Evolutionary conservation across 2,888 invertebrate species (phyloP).

Genomic region (Trissolcus japonicus): DNA sequence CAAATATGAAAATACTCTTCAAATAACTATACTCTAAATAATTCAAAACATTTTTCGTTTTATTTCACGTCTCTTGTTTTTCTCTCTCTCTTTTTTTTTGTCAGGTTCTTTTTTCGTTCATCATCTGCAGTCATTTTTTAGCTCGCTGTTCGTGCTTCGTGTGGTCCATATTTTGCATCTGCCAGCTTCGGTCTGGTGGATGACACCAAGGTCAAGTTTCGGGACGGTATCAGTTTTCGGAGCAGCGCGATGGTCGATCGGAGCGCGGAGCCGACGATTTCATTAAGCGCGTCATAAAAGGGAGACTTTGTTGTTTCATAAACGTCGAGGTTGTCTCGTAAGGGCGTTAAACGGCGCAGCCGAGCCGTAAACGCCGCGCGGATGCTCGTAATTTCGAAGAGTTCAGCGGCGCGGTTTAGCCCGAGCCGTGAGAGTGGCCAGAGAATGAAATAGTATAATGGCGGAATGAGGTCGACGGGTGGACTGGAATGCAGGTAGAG

Average conservation of each 20-base stretch:
- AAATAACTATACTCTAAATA: too few species aligned
- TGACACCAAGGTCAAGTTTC: conserved; percentile 33
- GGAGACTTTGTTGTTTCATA: conserved; percentile 22
- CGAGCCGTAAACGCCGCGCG: conserved; percentile 17
- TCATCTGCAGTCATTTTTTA: too few species aligned
- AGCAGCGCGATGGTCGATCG: background rate
- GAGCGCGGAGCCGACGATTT: conserved; percentile 15
- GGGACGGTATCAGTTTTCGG: conserved; percentile 31
- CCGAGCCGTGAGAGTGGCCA: conserved; percentile 48
- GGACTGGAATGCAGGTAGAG: conserved; percentile 73
- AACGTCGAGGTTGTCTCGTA: conserved; percentile 22
- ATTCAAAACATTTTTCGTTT: too few species aligned
- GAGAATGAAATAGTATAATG: conserved; percentile 69
- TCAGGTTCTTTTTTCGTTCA: too few species aligned
- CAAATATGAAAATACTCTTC: too few species aligned
- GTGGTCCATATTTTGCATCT: too few species aligned
- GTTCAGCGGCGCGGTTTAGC: conserved; percentile 43
- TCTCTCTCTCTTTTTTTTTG: too few species aligned
- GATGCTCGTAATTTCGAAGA: conserved; percentile 52
- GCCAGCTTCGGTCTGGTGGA: too few species aligned
- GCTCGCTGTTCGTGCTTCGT: too few species aligned
- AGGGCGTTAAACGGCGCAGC: conserved; percentile 11
- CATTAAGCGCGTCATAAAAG: conserved; percentile 27
- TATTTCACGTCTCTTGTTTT: too few species aligned
- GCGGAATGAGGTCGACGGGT: conserved; percentile 72